Percentiles rank a stretch among this genome's conserved stretches.
These are phyloP conservation scores for Oryzias sinensis DNA, from an alignment of 2,797 vertebrate species.

Conservation along the genomic window DNA sequence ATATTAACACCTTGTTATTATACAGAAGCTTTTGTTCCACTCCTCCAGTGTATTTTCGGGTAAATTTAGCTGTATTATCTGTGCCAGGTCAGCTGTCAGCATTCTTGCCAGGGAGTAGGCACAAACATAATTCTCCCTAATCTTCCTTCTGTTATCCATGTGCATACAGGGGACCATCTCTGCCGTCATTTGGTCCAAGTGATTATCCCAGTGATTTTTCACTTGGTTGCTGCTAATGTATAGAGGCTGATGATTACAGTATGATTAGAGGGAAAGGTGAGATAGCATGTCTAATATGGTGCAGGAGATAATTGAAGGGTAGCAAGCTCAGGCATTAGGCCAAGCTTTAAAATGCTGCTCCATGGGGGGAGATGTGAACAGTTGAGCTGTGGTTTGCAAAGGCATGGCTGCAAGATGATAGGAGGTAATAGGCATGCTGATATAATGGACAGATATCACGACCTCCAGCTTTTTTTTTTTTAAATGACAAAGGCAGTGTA, in stretches of 20 bases:
- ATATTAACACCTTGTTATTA: constrained; percentile 34
- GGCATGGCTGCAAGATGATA: constrained; percentile 34
- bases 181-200: constrained; percentile 72
- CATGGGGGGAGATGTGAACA: constrained; percentile 34
- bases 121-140: constrained; percentile 78
- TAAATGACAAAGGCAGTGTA: constrained; percentile 35
- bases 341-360: constrained; percentile 55
- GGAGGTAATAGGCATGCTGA: constrained; percentile 21
- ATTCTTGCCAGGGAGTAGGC: constrained; percentile 71
- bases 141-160: constrained; percentile 74
- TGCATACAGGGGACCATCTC: constrained; percentile 70
- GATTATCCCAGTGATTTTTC: constrained; percentile 77
- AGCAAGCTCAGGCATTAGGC: constrained; percentile 61
- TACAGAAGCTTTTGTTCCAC: constrained; percentile 44
- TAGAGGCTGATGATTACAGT: constrained; percentile 73
- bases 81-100: constrained; percentile 72
- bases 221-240: constrained; percentile 78
- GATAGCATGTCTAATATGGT: constrained; percentile 75
- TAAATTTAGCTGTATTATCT: constrained; percentile 56
- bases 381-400: constrained; percentile 45
- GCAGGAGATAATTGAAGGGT: constrained; percentile 73
- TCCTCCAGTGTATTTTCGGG: constrained; percentile 39
- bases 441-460: constrained; percentile 33
- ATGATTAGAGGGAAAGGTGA: constrained; percentile 76
- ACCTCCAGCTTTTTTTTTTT: constrained; percentile 30